These are phyloP conservation scores for Eptesicus fuscus DNA, from an alignment of 2,113 vertebrate genomes.

Conservation along the genomic window DNA sequence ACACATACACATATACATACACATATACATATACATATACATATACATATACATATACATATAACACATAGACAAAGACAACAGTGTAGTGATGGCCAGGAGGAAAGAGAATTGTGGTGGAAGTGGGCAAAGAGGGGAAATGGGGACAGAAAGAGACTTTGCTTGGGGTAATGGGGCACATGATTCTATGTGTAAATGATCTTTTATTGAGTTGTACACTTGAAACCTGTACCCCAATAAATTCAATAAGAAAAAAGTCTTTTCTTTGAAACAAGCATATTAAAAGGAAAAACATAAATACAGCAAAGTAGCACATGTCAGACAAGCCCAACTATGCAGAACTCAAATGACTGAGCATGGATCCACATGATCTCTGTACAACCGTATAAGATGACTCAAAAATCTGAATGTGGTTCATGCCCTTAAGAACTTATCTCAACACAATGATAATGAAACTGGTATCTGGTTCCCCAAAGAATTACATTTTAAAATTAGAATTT, in stretches of 20 bases:
- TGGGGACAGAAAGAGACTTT: neutral
- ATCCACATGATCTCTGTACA: neutral
- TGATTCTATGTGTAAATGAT: neutral
- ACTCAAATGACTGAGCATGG: neutral
- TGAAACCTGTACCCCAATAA: neutral
- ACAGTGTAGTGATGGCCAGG: neutral
- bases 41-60: neutral
- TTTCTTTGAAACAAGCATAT: neutral
- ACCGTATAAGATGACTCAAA: neutral
- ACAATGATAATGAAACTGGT: neutral
- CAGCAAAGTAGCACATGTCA: neutral
- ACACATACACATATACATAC: neutral
- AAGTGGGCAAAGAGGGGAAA: neutral
- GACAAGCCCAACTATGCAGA: neutral
- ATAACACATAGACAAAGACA: neutral
- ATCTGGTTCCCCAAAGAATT: neutral
- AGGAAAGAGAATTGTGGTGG: neutral
- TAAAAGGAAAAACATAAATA: neutral
- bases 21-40: neutral
- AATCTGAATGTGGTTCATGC: neutral
- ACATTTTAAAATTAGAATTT: constrained; percentile 17
- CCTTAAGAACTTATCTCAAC: neutral
- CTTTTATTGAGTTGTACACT: neutral
- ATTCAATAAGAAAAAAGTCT: neutral
- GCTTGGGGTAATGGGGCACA: neutral